Percentiles rank a stretch among this genome's conserved stretches.
These are phyloP conservation scores for Tenthredo distinguenda DNA, from an alignment of 2,888 invertebrate species.

Conservation along the genomic window DNA sequence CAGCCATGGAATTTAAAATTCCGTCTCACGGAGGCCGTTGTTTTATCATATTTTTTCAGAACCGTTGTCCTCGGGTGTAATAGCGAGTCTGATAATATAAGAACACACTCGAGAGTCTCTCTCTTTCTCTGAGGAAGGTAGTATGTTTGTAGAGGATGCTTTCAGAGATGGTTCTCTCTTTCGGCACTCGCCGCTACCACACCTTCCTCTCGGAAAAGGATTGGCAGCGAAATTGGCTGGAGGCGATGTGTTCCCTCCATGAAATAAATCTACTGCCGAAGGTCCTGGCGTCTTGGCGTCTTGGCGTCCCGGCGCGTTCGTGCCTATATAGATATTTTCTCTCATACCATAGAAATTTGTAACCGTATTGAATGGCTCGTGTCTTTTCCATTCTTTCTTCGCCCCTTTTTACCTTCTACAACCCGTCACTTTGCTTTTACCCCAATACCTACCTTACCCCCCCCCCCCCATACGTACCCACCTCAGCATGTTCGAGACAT, in stretches of 20 bases:
- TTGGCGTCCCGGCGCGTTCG: neutral
- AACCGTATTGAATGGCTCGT: neutral
- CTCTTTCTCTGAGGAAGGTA: neutral
- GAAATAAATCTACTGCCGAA: slow-evolving; percentile 41
- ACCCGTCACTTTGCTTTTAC: neutral
- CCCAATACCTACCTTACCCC: neutral
- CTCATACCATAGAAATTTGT: slow-evolving; percentile 1
- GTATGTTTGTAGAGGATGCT: slow-evolving; percentile 29
- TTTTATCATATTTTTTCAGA: neutral
- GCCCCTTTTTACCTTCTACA: neutral
- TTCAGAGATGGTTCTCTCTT: slow-evolving; percentile 1
- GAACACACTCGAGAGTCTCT: neutral
- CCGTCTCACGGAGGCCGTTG: neutral
- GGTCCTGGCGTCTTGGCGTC: neutral
- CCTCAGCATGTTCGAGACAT: neutral
- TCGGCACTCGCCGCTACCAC: slow-evolving; percentile 6
- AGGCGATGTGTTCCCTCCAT: slow-evolving; percentile 22
- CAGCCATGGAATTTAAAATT: neutral
- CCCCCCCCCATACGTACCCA: neutral
- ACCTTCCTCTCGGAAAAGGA: slow-evolving; percentile 33
- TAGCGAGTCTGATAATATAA: neutral
- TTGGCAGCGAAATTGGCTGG: slow-evolving; percentile 41
- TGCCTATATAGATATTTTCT: neutral
- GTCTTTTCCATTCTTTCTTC: neutral
- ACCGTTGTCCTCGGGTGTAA: neutral